Evolutionary conservation across 1,140 invertebrate genomes (phyloP), one percentile per base, ranked within the genome.

Genomic region (Euwallacea fornicatus): DNA sequence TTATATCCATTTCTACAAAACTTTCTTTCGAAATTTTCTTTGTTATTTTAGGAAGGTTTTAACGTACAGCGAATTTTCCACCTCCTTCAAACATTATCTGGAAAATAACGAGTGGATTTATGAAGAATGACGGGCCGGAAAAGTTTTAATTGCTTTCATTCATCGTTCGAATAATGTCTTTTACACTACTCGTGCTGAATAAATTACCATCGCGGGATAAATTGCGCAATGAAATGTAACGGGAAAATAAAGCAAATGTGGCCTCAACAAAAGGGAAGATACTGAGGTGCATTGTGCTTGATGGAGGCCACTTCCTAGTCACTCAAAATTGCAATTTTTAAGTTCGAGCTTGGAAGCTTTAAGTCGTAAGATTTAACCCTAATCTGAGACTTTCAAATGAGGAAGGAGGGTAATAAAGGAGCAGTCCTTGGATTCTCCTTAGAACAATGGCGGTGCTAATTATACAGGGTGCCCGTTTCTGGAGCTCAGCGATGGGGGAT

Each of bases 21-120:
- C 46, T 50, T 50, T 59, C 16, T 41, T 10, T 59, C 41, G 10
- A 59, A 59, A 41, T 42, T 59, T 59, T 33, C 56, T 59, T 59
- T 59, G 56, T 21, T 59, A 7, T 55, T 15, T 55, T 55, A 55
- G 13, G 13, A 56, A 10, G 7, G 33, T 41, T 13, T 59, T 7
- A 42, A 59, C 8, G 7, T 10, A 41, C 56, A 59, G 16, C 33
- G 41, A 8, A 55, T 15, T 50, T 50, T 13, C 46, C 6, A 50
- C 46, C 9, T 15, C 53, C 21, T 55, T 7, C 7, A 55, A n/a
- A 55, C 21, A 55, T n/a, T 55, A 16, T 15, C 13, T 11, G 13
- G 53, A 59, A 59, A 59, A 59, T 41, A 42, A 59, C 33, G 56
- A 41, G 9, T 10, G 11, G 11, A 50, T 50, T 50, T 50, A 50